Base-by-base conservation (phyloP, 2,888 invertebrate species). In the Syritta pipiens region DNA sequence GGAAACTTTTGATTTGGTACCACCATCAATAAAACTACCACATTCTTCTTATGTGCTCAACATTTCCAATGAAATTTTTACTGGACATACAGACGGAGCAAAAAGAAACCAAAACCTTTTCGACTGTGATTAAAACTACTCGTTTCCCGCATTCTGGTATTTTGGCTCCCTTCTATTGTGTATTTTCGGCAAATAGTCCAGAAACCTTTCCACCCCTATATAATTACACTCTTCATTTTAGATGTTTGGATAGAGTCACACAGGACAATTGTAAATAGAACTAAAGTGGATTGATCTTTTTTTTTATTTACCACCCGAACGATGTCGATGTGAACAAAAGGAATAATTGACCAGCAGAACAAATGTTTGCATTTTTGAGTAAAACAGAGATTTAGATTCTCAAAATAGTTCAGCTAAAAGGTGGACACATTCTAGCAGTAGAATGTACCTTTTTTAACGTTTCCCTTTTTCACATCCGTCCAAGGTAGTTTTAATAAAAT, bases 361-460 rank as follows among this genome's bases (percentile, higher is more conserved):
- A 82, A 82, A 82, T 82, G 82, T 82, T 82, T 69, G 82, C 81
- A 77, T 82, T 76, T 81, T 81, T 81, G 69, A 77, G 68, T 69
- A 37, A 60, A 77, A 63, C 24, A n/a, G 9, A 26, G 35, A 19
- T 67, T 53, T 32, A 6, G 35, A 60, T 77, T 65, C 51, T 71
- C 14, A 2, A 55, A 72, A 77, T 72, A 72, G 77, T 79, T 60
- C 14, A 19, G 22, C 19, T 17, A 12, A 26, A 35, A 48, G 28
- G 28, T 57, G 59, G 30, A 49, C 35, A 69, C 26, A 68, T 37
- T 19, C 48, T 30, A 24, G 22, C 22, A 62, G 28, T 59, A 40
- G 53, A 65, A 71, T 67, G 35, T 65, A n/a, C 44, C 57, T 62
- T 26, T 60, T 48, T 40, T 24, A 7, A 14, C 24, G 17, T 59